Percentiles rank a stretch among this genome's conserved stretches.
phyloP scores from a whole-genome alignment of 2,797 vertebrate genomes.

The Melanotaenia pygmaea region DNA sequence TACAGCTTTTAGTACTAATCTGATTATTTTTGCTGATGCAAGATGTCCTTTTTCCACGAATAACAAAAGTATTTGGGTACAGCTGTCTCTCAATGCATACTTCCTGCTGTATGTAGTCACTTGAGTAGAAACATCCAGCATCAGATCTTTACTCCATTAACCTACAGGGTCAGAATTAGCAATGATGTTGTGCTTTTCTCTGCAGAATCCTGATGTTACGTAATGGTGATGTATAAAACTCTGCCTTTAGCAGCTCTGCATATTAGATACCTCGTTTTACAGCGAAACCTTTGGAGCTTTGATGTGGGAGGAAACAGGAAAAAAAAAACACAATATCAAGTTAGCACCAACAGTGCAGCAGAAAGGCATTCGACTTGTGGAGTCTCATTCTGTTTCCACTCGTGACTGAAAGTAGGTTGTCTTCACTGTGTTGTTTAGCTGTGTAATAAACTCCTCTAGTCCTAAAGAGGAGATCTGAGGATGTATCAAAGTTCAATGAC shows the following conservation, averaged over 20 bases:
- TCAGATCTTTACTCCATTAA: conserved; percentile 4
- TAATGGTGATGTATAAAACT: conserved; percentile 5
- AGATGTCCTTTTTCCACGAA: background rate
- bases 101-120: background rate
- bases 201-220: conserved; percentile 5
- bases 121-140: conserved; percentile 1
- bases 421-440: conserved; percentile 46
- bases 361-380: conserved; percentile 57
- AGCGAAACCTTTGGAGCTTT: conserved; percentile 32
- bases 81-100: conserved; percentile 1
- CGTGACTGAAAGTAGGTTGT: conserved; percentile 52
- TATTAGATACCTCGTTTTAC: conserved; percentile 39
- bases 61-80: background rate
- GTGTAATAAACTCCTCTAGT: conserved; percentile 33
- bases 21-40: background rate
- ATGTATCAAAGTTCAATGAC: conserved; percentile 6
- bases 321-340: conserved; percentile 23
- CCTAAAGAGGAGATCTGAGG: conserved; percentile 36
- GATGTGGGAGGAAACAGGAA: conserved; percentile 35
- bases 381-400: conserved; percentile 41
- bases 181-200: conserved; percentile 44
- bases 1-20: background rate
- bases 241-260: conserved; percentile 47
- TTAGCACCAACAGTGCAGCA: conserved; percentile 68
- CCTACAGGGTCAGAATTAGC: conserved; percentile 17